Percentiles rank a stretch among this genome's conserved stretches.
Evolutionary conservation across 2,797 vertebrate species (phyloP).

Genomic region (Coregonus ussuriensis): DNA sequence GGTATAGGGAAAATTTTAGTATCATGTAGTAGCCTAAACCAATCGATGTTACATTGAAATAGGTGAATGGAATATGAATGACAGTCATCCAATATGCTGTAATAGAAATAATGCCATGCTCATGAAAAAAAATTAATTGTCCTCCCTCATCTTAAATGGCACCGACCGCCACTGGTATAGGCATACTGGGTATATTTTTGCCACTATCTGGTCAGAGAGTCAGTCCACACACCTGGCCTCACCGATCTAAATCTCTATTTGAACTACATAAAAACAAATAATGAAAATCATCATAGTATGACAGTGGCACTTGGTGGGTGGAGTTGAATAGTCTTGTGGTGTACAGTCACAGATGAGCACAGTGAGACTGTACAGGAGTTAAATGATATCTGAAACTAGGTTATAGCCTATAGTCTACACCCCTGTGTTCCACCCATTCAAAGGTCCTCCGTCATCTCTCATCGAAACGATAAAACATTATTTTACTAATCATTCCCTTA

Average conservation of each 20-base stretch:
- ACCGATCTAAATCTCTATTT: not conserved
- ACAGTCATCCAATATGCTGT: too few relatives aligned
- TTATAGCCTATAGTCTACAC: not conserved
- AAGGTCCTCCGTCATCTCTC: not conserved
- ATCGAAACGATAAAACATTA: not conserved
- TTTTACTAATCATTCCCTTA: not conserved
- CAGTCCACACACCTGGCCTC: too few relatives aligned
- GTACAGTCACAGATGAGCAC: not conserved
- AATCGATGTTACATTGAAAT: too few relatives aligned
- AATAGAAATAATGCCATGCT: too few relatives aligned
- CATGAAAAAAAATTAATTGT: too few relatives aligned
- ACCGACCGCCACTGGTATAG: too few relatives aligned
- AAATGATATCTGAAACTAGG: not conserved
- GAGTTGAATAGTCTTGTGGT: not conserved
- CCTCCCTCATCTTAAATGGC: too few relatives aligned
- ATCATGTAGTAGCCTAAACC: too few relatives aligned
- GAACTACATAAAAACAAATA: not conserved
- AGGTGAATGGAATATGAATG: too few relatives aligned
- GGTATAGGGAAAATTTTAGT: too few relatives aligned
- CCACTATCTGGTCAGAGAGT: too few relatives aligned
- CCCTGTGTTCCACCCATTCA: not conserved
- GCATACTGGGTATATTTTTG: too few relatives aligned
- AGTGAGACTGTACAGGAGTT: not conserved
- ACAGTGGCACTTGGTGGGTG: not conserved
- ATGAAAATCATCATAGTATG: not conserved